phyloP scores from a whole-genome alignment of 2,888 invertebrate species.

The Melangyna quadrimaculata region DNA sequence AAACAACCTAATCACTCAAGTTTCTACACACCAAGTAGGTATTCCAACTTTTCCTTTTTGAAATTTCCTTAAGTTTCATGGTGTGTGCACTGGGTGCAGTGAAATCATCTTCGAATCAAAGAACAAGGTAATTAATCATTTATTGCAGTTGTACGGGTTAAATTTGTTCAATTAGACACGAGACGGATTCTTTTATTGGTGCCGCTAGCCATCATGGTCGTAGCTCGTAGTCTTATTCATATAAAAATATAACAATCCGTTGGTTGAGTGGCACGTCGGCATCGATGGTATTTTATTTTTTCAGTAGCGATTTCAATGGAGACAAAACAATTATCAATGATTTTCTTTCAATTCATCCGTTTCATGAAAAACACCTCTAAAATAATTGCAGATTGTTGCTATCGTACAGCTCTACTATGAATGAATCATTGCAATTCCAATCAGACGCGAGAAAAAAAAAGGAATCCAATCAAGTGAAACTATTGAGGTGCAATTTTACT shows the following conservation, averaged over 20 bases:
- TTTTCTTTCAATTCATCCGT: slow-evolving; percentile 3
- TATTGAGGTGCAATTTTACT: neutral
- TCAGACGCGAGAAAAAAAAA: neutral
- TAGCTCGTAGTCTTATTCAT: no score
- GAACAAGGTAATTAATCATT: slow-evolving; percentile 45
- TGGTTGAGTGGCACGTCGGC: no score
- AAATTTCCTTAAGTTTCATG: neutral
- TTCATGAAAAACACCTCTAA: neutral
- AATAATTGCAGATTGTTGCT: neutral
- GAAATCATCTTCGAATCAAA: neutral
- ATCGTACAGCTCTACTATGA: neutral
- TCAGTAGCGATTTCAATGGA: slow-evolving; percentile 40
- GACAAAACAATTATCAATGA: slow-evolving; percentile 46
- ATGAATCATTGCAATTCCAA: slow-evolving; percentile 32
- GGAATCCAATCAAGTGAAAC: slow-evolving; percentile 35
- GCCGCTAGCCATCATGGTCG: neutral
- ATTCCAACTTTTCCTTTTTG: neutral
- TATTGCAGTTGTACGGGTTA: slow-evolving; percentile 31
- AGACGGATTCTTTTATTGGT: slow-evolving; percentile 15
- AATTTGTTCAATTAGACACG: slow-evolving; percentile 55
- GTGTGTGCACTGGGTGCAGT: no score
- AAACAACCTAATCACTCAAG: neutral
- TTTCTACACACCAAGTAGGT: neutral
- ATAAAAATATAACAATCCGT: slow-evolving; percentile 13
- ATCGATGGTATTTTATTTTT: slow-evolving; percentile 8